phyloP scores from a whole-genome alignment of 2,797 vertebrate genomes.

The Pantherophis vulpinus region DNA sequence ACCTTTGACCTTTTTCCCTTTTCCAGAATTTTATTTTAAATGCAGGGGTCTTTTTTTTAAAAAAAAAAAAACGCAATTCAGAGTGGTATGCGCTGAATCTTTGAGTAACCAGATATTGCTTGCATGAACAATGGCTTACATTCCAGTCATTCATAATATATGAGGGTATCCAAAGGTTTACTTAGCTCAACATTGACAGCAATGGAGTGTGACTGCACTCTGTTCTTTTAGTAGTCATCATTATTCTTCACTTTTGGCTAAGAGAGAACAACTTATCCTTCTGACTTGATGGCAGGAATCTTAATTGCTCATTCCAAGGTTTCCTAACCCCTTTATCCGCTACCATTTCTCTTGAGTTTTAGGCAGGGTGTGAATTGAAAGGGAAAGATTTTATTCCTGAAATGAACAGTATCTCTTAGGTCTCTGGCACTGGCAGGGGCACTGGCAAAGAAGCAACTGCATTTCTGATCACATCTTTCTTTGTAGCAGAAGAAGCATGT shows the following conservation, averaged over 20 bases:
- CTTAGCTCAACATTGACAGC: conserved; percentile 20
- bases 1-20: conserved; percentile 27
- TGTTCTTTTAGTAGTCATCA: conserved; percentile 8
- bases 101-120: conserved; percentile 32
- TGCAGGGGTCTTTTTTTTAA: neutral
- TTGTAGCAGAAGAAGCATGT: neutral
- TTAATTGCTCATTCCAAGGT: conserved; percentile 34
- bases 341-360: conserved; percentile 17
- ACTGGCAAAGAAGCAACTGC: rapidly evolving
- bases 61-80: neutral
- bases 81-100: conserved; percentile 24
- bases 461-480: neutral
- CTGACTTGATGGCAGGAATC: conserved; percentile 22
- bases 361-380: conserved; percentile 16
- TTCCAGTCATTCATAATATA: conserved; percentile 38
- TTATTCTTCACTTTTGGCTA: conserved; percentile 21
- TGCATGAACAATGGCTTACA: conserved; percentile 31
- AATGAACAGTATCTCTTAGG: conserved; percentile 9
- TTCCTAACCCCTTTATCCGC: conserved; percentile 3
- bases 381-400: conserved; percentile 6
- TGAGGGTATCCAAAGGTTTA: conserved; percentile 25
- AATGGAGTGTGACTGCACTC: conserved; percentile 23
- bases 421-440: neutral
- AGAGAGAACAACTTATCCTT: neutral
- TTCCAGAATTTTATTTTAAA: conserved; percentile 34